Conservation (phyloP, 2,888 invertebrate genomes). For the Dermolepida albohirtum region DNA sequence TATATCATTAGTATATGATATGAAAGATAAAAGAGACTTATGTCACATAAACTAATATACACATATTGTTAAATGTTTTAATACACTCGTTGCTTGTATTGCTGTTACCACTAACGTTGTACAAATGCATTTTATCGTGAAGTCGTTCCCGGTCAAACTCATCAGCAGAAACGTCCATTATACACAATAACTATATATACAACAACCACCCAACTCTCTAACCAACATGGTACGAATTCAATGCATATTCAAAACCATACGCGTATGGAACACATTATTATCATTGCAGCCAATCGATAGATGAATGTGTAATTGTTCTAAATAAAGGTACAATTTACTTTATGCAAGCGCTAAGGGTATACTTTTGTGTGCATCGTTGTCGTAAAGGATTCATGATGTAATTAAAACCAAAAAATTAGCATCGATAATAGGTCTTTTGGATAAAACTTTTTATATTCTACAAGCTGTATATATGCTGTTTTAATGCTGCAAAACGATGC, state of each 20-base stretch:
- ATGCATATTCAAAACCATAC: slow-evolving; percentile 48
- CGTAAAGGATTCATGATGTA: not conserved
- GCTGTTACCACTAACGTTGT: not conserved
- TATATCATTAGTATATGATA: too few species aligned
- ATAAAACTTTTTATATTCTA: too few species aligned
- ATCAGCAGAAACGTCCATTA: slow-evolving; percentile 30
- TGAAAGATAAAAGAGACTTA: not conserved
- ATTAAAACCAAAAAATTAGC: too few species aligned
- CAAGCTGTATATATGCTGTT: too few species aligned
- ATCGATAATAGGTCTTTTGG: too few species aligned
- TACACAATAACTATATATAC: slow-evolving; percentile 2
- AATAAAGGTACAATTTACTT: slow-evolving; percentile 49
- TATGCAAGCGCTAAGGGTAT: not conserved
- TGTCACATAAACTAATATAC: too few species aligned
- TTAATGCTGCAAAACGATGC: too few species aligned
- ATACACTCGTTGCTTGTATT: not conserved
- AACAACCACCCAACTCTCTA: slow-evolving; percentile 6
- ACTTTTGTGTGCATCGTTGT: not conserved
- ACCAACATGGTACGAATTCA: slow-evolving; percentile 41
- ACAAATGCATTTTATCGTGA: too few species aligned
- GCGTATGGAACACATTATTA: slow-evolving; percentile 40
- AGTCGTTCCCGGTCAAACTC: slow-evolving; percentile 4
- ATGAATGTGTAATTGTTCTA: slow-evolving; percentile 54
- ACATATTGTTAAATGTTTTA: too few species aligned
- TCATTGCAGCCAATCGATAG: slow-evolving; percentile 46